These are phyloP conservation scores for Tetraodon nigroviridis DNA, from an alignment of 2,113 vertebrate genomes.

Conservation along the genomic window DNA sequence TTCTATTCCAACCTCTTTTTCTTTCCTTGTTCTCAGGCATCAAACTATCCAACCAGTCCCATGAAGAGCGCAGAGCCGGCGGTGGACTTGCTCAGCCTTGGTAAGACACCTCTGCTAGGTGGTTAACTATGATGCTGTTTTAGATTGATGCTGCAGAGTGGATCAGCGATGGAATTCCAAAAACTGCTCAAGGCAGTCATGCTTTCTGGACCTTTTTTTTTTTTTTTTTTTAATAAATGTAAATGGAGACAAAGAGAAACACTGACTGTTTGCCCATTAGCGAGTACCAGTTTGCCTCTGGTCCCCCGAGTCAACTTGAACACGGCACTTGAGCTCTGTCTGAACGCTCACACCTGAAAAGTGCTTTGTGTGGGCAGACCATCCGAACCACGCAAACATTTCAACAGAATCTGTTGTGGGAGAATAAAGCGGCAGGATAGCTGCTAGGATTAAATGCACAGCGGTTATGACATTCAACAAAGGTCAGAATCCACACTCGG, in stretches of 20 bases:
- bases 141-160: constrained; percentile 11
- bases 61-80: constrained; percentile 81
- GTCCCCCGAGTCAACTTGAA: too few relatives aligned
- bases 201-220: too few relatives aligned
- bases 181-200: too few relatives aligned
- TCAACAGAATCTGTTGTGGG: constrained; percentile 13
- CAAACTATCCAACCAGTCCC: constrained; percentile 81
- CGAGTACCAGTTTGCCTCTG: too few relatives aligned
- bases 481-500: constrained; percentile 50
- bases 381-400: constrained; percentile 1
- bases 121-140: background rate
- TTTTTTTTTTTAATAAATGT: too few relatives aligned
- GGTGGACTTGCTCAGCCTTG: constrained; percentile 91
- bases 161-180: too few relatives aligned
- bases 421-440: constrained; percentile 3
- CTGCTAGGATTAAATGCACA: constrained; percentile 13
- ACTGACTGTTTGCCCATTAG: too few relatives aligned
- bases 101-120: constrained; percentile 73
- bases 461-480: constrained; percentile 47
- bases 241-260: too few relatives aligned
- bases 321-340: too few relatives aligned
- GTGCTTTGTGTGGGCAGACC: too few relatives aligned
- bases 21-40: constrained; percentile 54
- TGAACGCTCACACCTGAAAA: too few relatives aligned
- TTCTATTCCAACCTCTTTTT: background rate